Evolutionary conservation across 2,797 vertebrate genomes (phyloP).

Genomic region (Anguilla obscura): DNA sequence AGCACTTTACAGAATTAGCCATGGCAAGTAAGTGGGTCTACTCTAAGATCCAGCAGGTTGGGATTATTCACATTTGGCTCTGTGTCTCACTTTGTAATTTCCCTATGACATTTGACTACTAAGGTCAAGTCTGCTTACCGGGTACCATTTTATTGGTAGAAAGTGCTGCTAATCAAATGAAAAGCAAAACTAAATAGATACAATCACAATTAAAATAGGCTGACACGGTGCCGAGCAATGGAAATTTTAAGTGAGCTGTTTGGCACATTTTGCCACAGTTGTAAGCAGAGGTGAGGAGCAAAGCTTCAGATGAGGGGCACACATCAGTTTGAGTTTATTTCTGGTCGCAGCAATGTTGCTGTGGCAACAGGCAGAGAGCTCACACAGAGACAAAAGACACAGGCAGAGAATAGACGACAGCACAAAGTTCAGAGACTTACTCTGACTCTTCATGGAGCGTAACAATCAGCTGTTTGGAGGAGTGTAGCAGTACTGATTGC

Average conservation of each 20-base stretch:
- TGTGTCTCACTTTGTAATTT: background rate
- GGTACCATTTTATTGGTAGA: background rate
- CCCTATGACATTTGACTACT: background rate
- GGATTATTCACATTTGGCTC: background rate
- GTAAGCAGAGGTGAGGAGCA: conserved; percentile 44
- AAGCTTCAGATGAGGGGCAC: conserved; percentile 41
- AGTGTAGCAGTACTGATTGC: background rate
- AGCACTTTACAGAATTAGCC: background rate
- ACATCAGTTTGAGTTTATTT: conserved; percentile 62
- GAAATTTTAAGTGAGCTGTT: background rate
- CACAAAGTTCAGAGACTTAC: conserved; percentile 2
- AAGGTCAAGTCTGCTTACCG: background rate
- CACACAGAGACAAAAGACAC: conserved; percentile 31
- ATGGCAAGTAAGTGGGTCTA: background rate
- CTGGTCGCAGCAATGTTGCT: conserved; percentile 66
- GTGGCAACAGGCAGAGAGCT: conserved; percentile 66
- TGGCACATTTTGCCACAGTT: background rate
- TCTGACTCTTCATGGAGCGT: background rate
- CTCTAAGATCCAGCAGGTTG: background rate
- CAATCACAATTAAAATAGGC: background rate
- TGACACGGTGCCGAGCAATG: background rate
- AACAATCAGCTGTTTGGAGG: background rate
- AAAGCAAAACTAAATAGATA: background rate
- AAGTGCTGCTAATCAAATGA: background rate
- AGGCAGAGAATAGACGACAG: conserved; percentile 16